phyloP scores from a whole-genome alignment of 2,888 invertebrate genomes.

The Linnaemya vulpina region DNA sequence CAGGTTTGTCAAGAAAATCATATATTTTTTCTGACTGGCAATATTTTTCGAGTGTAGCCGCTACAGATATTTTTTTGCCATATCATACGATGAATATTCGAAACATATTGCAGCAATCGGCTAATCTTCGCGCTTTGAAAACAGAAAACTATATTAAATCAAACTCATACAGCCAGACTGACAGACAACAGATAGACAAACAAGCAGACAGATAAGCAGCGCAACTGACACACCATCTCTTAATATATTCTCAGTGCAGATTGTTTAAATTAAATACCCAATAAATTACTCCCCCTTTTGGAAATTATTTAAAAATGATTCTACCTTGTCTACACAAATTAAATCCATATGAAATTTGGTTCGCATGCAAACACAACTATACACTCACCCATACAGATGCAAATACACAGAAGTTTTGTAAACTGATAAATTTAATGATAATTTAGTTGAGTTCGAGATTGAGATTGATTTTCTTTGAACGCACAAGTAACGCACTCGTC shows the following conservation, averaged over 20 bases:
- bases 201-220: not conserved
- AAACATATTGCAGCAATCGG: constrained; percentile 83
- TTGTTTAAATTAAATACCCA: constrained; percentile 56
- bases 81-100: constrained; percentile 66
- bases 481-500: constrained; percentile 69
- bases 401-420: constrained; percentile 21
- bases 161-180: constrained; percentile 26
- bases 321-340: constrained; percentile 69
- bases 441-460: constrained; percentile 64
- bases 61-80: constrained; percentile 8
- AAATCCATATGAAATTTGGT: constrained; percentile 44
- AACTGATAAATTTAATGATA: constrained; percentile 70
- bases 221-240: not conserved
- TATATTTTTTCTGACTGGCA: not conserved
- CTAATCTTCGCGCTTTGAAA: constrained; percentile 82
- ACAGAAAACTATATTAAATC: constrained; percentile 60
- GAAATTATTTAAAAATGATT: constrained; percentile 16
- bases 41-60: constrained; percentile 32
- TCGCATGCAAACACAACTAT: constrained; percentile 4
- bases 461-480: constrained; percentile 72
- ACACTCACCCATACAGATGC: not conserved
- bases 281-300: constrained; percentile 55
- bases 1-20: not conserved
- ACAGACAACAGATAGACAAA: constrained; percentile 8
- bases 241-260: not conserved